A percentile compares a stretch with the other conserved stretches of the same genome.
These are phyloP conservation scores for Oxyruncus cristatus DNA, from an alignment of 2,113 vertebrate genomes.

Conservation along the genomic window DNA sequence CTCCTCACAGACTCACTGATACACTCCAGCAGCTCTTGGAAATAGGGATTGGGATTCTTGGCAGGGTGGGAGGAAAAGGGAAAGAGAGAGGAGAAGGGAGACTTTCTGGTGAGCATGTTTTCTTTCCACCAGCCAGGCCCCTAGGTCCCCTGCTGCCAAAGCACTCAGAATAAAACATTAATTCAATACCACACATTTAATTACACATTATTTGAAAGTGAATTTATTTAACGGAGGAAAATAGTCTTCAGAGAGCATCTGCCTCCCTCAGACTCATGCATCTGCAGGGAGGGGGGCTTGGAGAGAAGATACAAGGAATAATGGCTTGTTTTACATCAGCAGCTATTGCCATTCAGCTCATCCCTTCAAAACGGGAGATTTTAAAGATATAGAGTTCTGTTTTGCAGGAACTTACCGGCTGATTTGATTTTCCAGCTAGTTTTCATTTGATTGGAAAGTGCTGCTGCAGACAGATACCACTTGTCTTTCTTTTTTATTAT, in stretches of 20 bases:
- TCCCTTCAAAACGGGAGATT: conserved; percentile 34
- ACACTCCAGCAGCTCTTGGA: background rate
- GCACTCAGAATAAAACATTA: conserved; percentile 74
- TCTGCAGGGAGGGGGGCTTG: conserved; percentile 40
- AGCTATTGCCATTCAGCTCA: conserved; percentile 43
- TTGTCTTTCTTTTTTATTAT: conserved; percentile 18
- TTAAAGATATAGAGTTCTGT: conserved; percentile 53
- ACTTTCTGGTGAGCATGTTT: conserved; percentile 55
- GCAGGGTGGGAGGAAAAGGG: background rate
- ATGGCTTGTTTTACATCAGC: conserved; percentile 62
- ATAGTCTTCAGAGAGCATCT: conserved; percentile 64
- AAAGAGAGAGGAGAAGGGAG: background rate
- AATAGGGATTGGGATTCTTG: background rate
- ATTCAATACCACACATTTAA: conserved; percentile 76
- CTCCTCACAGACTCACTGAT: background rate
- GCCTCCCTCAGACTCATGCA: conserved; percentile 37
- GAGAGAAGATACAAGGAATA: conserved; percentile 39
- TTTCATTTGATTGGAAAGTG: conserved; percentile 52
- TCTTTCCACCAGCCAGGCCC: conserved; percentile 59
- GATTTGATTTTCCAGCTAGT: conserved; percentile 59
- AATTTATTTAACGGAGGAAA: conserved; percentile 73
- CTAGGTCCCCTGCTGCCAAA: conserved; percentile 67
- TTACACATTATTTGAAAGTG: conserved; percentile 75
- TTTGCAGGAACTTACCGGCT: conserved; percentile 37
- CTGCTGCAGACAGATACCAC: conserved; percentile 29